Conservation (phyloP, 2,888 invertebrate species). For the Leistus spinibarbis region DNA sequence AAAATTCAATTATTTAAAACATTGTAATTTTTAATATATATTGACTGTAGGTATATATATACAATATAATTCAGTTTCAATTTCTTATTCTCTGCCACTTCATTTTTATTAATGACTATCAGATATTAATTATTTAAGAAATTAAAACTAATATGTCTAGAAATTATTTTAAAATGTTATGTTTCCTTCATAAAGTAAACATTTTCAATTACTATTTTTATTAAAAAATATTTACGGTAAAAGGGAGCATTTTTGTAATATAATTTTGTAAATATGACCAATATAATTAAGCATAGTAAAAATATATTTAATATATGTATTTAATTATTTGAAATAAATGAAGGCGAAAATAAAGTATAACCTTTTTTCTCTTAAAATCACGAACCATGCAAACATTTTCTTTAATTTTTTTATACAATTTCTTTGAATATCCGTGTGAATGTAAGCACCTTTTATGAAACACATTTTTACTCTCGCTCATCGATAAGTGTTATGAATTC, state of each 20-base stretch:
- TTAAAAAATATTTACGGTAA: neutral
- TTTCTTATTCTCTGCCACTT: neutral
- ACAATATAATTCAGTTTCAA: slow-evolving; percentile 6
- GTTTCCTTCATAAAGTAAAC: neutral
- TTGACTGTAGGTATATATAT: slow-evolving; percentile 32
- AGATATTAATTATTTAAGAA: neutral
- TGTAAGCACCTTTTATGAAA: slow-evolving; percentile 6
- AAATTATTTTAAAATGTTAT: neutral
- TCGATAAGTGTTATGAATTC: slow-evolving; percentile 9
- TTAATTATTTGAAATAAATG: slow-evolving; percentile 24
- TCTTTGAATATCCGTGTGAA: slow-evolving; percentile 16
- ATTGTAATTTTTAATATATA: neutral
- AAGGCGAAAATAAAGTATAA: slow-evolving; percentile 7
- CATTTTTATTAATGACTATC: neutral
- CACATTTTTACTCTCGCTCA: slow-evolving; percentile 10
- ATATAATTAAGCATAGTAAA: slow-evolving; percentile 31
- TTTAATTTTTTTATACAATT: neutral
- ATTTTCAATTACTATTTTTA: neutral
- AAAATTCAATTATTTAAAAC: neutral
- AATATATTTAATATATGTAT: neutral
- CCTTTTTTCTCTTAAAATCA: neutral
- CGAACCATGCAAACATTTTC: neutral
- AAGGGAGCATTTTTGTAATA: too few relatives aligned
- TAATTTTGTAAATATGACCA: slow-evolving; percentile 29
- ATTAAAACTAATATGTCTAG: neutral